A percentile compares a stretch with the other conserved stretches of the same genome.
Evolutionary conservation across 2,113 vertebrate species (phyloP).

Genomic region (Andinoacara biseriatus): DNA sequence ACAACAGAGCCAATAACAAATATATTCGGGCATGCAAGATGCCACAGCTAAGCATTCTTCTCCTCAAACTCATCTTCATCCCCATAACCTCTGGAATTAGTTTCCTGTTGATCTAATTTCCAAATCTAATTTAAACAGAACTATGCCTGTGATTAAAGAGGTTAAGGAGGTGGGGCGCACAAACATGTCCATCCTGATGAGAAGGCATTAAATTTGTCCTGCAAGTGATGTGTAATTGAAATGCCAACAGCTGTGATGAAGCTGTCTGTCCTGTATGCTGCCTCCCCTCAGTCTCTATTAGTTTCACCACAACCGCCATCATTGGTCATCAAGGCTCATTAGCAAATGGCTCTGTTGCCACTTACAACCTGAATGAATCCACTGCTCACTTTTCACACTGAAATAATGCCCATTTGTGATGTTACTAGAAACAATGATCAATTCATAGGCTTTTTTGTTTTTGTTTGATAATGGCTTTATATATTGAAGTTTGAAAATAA

Average conservation of each 20-base stretch:
- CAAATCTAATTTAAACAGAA: slow-evolving; percentile 47
- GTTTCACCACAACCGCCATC: slow-evolving; percentile 8
- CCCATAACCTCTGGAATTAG: slow-evolving; percentile 39
- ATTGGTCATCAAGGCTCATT: slow-evolving; percentile 2
- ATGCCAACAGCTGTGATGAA: slow-evolving; percentile 41
- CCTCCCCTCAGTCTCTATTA: neutral
- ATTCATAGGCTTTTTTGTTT: no score
- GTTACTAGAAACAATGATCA: no score
- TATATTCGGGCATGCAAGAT: neutral
- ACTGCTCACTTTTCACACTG: neutral
- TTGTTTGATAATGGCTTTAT: no score
- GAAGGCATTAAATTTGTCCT: slow-evolving; percentile 31
- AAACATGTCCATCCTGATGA: neutral
- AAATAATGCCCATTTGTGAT: no score
- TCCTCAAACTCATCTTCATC: slow-evolving; percentile 17
- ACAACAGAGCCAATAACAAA: slow-evolving; percentile 20
- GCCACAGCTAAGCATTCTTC: neutral
- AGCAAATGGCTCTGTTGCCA: neutral
- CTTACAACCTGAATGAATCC: neutral
- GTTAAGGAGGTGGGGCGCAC: neutral
- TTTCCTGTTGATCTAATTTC: slow-evolving; percentile 49
- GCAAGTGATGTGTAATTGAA: slow-evolving; percentile 44
- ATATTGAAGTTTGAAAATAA: neutral
- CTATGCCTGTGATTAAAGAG: neutral
- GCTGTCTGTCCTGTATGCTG: neutral